phyloP scores from a whole-genome alignment of 2,888 invertebrate genomes.

The Agrotis segetum region DNA sequence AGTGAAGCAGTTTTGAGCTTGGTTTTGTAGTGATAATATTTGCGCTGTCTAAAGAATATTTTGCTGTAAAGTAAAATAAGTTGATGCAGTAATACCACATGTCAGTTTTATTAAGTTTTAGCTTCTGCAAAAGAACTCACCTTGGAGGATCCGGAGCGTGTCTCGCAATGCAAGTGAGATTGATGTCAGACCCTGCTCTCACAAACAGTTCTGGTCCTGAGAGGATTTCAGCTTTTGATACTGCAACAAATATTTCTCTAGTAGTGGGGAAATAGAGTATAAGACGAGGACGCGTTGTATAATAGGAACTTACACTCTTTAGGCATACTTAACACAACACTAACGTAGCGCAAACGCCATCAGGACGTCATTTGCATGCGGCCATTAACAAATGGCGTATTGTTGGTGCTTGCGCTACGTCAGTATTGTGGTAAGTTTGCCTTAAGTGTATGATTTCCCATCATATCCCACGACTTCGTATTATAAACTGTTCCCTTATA shows the following conservation, averaged over 20 bases:
- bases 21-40: slow-evolving; percentile 18
- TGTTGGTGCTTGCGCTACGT: no score
- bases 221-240: slow-evolving; percentile 96
- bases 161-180: slow-evolving; percentile 96
- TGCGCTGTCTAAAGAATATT: slow-evolving; percentile 27
- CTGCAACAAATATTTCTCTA: slow-evolving; percentile 86
- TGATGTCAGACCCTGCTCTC: slow-evolving; percentile 97
- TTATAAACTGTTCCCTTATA: no score
- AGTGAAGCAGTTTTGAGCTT: slow-evolving; percentile 22
- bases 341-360: no score
- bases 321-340: no score
- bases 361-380: no score
- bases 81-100: slow-evolving; percentile 7
- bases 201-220: slow-evolving; percentile 96
- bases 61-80: slow-evolving; percentile 10
- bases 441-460: no score
- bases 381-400: no score
- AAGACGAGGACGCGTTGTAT: no score
- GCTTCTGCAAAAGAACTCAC: slow-evolving; percentile 86
- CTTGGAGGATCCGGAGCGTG: slow-evolving; percentile 96
- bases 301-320: no score
- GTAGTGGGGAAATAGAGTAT: no score
- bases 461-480: no score
- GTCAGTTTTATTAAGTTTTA: slow-evolving; percentile 26
- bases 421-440: no score